Base-by-base conservation (phyloP, 2,113 vertebrate genomes). In the Phalacrocorax aristotelis region DNA sequence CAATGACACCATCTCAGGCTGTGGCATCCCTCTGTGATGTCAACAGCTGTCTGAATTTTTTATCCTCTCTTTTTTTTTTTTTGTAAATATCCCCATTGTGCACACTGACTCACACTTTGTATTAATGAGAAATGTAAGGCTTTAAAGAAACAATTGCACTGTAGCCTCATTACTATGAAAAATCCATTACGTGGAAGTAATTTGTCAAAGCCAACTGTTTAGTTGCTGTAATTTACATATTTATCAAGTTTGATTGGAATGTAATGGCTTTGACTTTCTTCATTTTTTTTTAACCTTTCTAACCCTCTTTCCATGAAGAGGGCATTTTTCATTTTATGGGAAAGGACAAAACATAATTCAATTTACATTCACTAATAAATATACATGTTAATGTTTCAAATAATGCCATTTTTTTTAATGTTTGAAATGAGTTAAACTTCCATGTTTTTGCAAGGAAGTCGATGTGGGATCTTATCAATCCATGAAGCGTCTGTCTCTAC, bases 181-280 rank as follows among this genome's bases (percentile, higher is more conserved):
- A 98, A 98, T 98, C 98, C 97, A 98, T 99, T 98, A 98, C 26
- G 14, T 98, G 98, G 97, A 98, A 98, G 98, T 98, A 98, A 98
- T 99, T 99, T 98, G 98, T 98, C 98, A 98, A 98, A 98, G 97
- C 97, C 98, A 97, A 97, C 98, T 98, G 98, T 98, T 98, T 98
- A 98, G 97, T 96, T 97, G 92, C 93, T 96, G 93, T 97, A 97
- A 99, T 99, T 99, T 99, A 98, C 98, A 99, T 99, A 99, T 99
- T 99, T 99, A 99, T 99, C 98, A 98, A 98, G 97, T 98, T 98
- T 98, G 98, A 99, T 99, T 98, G 96, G 98, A 98, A 98, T 96
- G 97, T 98, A 98, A 98, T 98, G 97, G 98, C 98, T 98, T 97
- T 89, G 66, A 97, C 97, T 98, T 98, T 96, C 93, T 96, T 97